Evolutionary conservation across 2,888 invertebrate species (phyloP).

Genomic region (Colletes collaris): DNA sequence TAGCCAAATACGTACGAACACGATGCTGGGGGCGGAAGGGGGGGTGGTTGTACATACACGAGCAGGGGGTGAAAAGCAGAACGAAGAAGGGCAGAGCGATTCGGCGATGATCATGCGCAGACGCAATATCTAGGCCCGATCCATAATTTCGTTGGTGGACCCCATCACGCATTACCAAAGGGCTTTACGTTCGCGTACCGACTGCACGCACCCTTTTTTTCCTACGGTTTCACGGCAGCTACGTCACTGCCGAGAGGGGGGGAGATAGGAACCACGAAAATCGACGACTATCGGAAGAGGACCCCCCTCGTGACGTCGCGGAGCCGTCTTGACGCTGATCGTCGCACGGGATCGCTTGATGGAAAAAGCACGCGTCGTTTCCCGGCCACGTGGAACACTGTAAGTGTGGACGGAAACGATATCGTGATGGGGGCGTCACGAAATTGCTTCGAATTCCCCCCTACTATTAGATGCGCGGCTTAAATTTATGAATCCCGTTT

Average conservation of each 20-base stretch:
- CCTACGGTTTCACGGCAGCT: conserved; percentile 28
- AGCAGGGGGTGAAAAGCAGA: conserved; percentile 33
- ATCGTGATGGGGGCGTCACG: background rate
- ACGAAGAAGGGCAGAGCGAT: conserved; percentile 54
- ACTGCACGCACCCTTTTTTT: conserved; percentile 64
- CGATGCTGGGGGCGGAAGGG: background rate
- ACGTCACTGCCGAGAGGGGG: background rate
- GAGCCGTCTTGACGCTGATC: conserved; percentile 12
- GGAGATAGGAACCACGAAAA: conserved; percentile 32
- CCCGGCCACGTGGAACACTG: conserved; percentile 4
- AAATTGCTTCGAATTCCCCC: background rate
- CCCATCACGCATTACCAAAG: conserved; percentile 71
- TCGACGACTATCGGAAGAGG: conserved; percentile 21
- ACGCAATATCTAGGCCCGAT: conserved; percentile 75
- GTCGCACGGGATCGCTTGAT: background rate
- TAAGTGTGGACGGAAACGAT: background rate
- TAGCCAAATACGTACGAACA: conserved; percentile 21
- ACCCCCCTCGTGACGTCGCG: conserved; percentile 10
- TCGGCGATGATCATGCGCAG: conserved; percentile 69
- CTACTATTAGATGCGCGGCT: background rate
- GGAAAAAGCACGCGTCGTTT: conserved; percentile 8
- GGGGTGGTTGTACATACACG: conserved; percentile 36
- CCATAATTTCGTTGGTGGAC: conserved; percentile 80
- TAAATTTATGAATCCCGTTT: background rate
- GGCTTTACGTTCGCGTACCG: conserved; percentile 59